Percentiles rank a stretch among this genome's conserved stretches.
Conservation (phyloP, 2,797 vertebrate genomes). For the Leuciscus waleckii region DNA sequence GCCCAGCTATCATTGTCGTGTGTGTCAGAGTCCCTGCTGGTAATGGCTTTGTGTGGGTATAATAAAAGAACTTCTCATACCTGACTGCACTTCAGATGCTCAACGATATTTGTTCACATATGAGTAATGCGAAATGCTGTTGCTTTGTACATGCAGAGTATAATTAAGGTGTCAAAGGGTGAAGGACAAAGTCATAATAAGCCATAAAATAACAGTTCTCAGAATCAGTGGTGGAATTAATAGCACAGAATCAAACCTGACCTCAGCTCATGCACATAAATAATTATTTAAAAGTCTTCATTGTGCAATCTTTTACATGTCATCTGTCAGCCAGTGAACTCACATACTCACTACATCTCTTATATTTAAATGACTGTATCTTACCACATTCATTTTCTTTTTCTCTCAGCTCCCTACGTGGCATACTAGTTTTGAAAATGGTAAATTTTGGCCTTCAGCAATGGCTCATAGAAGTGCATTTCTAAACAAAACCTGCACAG, state of each 20-base stretch:
- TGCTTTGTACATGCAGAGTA: slow-evolving; percentile 28
- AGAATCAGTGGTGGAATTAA: neutral
- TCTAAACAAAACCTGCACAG: neutral
- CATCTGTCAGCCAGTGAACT: neutral
- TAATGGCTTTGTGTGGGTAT: slow-evolving; percentile 33
- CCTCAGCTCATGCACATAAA: neutral
- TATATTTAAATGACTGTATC: neutral
- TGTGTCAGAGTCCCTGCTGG: neutral
- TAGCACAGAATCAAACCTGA: slow-evolving; percentile 14
- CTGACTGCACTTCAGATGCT: slow-evolving; percentile 28
- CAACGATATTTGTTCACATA: slow-evolving; percentile 31
- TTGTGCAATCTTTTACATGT: neutral
- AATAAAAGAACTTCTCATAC: slow-evolving; percentile 43
- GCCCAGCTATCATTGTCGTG: slow-evolving; percentile 48
- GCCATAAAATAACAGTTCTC: slow-evolving; percentile 7
- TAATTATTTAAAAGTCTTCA: neutral
- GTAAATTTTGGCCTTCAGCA: neutral
- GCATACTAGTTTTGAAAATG: neutral
- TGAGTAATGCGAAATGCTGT: slow-evolving; percentile 28
- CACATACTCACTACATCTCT: too few species aligned
- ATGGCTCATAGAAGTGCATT: neutral
- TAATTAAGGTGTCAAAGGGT: slow-evolving; percentile 30
- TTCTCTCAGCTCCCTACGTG: neutral
- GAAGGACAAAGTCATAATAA: slow-evolving; percentile 49
- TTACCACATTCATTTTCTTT: neutral